Evolutionary conservation across 2,113 vertebrate species (phyloP).

Genomic region (Forbesichthys agassizii): DNA sequence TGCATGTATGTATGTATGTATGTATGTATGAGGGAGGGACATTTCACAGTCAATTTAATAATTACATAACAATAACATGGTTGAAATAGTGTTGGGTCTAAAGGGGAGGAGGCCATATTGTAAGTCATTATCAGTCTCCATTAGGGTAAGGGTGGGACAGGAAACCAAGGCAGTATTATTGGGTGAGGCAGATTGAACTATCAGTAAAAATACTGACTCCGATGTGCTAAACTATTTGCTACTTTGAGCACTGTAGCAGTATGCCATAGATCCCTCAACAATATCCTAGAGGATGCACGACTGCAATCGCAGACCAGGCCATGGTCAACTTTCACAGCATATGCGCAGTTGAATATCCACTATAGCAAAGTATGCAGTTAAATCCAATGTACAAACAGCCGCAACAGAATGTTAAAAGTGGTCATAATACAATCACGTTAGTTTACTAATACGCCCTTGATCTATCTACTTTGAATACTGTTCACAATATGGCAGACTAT

Average conservation of each 20-base stretch:
- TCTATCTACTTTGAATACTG: neutral
- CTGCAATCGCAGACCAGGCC: neutral
- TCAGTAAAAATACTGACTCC: constrained; percentile 28
- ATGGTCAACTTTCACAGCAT: neutral
- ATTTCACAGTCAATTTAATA: neutral
- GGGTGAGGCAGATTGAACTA: constrained; percentile 17
- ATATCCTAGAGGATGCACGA: neutral
- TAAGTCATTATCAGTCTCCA: constrained; percentile 43
- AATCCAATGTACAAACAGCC: constrained; percentile 7
- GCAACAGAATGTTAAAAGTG: constrained; percentile 20
- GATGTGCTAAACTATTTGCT: neutral
- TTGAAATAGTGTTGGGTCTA: neutral
- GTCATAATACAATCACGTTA: neutral
- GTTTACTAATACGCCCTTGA: neutral
- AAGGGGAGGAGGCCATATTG: neutral
- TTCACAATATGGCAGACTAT: neutral
- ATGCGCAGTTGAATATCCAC: neutral
- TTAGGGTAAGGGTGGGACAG: constrained; percentile 28
- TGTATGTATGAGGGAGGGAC: too few relatives aligned
- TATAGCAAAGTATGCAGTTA: constrained; percentile 18
- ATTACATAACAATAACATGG: neutral
- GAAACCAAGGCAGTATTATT: constrained; percentile 33
- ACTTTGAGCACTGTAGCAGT: constrained; percentile 1
- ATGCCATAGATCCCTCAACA: neutral
- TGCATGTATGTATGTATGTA: too few relatives aligned